Evolutionary conservation across 2,888 invertebrate genomes (phyloP).

Genomic region (Druceiella hillmani): DNA sequence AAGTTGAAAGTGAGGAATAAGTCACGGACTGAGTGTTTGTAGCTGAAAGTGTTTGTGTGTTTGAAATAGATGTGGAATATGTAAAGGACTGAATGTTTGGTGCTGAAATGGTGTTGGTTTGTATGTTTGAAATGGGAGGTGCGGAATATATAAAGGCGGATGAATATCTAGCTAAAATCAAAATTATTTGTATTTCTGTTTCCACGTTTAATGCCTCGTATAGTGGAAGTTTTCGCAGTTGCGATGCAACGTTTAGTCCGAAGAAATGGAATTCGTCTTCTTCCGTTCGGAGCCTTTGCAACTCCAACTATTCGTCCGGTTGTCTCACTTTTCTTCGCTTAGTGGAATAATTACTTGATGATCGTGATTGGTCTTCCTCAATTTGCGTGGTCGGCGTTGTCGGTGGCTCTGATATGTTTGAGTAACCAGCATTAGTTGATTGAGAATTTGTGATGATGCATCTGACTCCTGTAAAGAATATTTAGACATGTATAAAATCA

Average conservation of each 20-base stretch:
- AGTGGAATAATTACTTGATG: constrained; percentile 1
- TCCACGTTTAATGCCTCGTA: constrained; percentile 17
- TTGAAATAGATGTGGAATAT: constrained; percentile 1
- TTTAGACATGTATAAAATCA: background rate
- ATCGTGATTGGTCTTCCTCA: constrained; percentile 2
- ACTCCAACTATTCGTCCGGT: constrained; percentile 3
- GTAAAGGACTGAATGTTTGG: constrained; percentile 2
- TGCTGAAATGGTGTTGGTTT: background rate
- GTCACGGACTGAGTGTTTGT: background rate
- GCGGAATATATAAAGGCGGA: no score
- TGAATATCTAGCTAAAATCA: constrained; percentile 17
- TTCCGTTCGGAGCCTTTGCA: no score
- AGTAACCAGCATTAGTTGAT: constrained; percentile 3
- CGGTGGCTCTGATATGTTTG: no score
- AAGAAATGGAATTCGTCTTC: constrained; percentile 14
- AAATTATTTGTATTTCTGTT: constrained; percentile 15
- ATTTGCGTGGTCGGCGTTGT: constrained; percentile 3
- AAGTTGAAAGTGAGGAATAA: no score
- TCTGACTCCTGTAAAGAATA: constrained; percentile 3
- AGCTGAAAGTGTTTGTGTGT: constrained; percentile 4
- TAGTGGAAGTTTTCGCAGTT: constrained; percentile 15
- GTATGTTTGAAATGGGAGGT: no score
- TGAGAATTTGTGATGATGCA: constrained; percentile 3
- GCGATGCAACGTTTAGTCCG: constrained; percentile 15
- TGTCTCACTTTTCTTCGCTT: constrained; percentile 5